A percentile compares a stretch with the other conserved stretches of the same genome.
These are phyloP conservation scores for Drosophila sechellia DNA, from an alignment of 1,140 invertebrate species.

Conservation along the genomic window DNA sequence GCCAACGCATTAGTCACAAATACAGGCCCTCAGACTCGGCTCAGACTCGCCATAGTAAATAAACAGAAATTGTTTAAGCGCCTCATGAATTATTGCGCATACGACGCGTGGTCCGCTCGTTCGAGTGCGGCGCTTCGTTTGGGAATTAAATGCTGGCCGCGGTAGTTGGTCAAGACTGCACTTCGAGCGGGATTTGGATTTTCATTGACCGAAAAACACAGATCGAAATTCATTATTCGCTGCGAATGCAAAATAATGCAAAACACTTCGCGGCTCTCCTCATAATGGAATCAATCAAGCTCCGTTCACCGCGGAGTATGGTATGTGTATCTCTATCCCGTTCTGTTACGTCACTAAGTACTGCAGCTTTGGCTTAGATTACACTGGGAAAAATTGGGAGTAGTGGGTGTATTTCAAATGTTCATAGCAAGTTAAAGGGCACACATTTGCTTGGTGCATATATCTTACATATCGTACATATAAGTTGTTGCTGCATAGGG, in stretches of 20 bases:
- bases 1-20: conserved; percentile 63
- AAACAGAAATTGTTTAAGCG: conserved; percentile 73
- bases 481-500: too few relatives aligned
- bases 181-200: conserved; percentile 25
- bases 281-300: conserved; percentile 74
- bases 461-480: too few relatives aligned
- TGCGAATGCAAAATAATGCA: conserved; percentile 75
- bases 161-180: conserved; percentile 57
- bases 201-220: conserved; percentile 48
- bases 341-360: conserved; percentile 45
- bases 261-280: conserved; percentile 46
- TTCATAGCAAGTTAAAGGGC: too few relatives aligned
- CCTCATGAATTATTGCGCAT: conserved; percentile 80
- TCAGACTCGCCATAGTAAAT: conserved; percentile 13
- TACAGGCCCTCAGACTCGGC: conserved; percentile 1
- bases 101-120: conserved; percentile 60
- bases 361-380: conserved; percentile 33
- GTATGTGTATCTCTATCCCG: conserved; percentile 25
- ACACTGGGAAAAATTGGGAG: background rate
- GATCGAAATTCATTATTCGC: conserved; percentile 42
- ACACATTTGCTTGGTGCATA: too few relatives aligned
- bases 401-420: background rate
- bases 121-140: conserved; percentile 45
- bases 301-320: conserved; percentile 65
- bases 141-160: conserved; percentile 67